phyloP scores from a whole-genome alignment of 2,113 vertebrate genomes.

The Saguinus imperator region DNA sequence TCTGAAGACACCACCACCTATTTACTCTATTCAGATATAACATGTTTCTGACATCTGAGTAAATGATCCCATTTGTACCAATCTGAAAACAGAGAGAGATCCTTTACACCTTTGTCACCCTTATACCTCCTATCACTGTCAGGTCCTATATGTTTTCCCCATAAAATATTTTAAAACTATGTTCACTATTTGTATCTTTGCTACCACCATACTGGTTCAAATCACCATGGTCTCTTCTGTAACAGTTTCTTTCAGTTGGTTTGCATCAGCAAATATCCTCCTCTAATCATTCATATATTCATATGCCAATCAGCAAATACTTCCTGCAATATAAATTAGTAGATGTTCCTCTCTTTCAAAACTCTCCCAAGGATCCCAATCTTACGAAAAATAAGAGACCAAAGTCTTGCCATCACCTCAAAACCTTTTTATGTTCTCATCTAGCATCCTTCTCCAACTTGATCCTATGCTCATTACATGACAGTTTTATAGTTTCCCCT shows the following conservation, averaged over 20 bases:
- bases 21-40: neutral
- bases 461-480: neutral
- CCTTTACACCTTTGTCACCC: neutral
- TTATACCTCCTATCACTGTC: neutral
- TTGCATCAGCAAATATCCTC: neutral
- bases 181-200: neutral
- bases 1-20: fast-evolving
- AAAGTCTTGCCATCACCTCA: neutral
- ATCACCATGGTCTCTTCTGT: neutral
- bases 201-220: neutral
- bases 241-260: neutral
- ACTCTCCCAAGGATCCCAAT: neutral
- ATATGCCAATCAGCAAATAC: neutral
- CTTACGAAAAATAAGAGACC: neutral
- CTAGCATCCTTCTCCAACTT: neutral
- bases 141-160: neutral
- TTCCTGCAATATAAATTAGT: neutral
- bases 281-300: neutral
- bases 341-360: neutral
- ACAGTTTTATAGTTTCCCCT: neutral
- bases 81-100: neutral
- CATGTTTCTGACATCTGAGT: neutral
- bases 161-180: neutral
- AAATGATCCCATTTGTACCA: neutral
- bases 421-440: neutral